Evolutionary conservation across 1,140 invertebrate genomes (phyloP).

Genomic region (Calephelis virginiensis): DNA sequence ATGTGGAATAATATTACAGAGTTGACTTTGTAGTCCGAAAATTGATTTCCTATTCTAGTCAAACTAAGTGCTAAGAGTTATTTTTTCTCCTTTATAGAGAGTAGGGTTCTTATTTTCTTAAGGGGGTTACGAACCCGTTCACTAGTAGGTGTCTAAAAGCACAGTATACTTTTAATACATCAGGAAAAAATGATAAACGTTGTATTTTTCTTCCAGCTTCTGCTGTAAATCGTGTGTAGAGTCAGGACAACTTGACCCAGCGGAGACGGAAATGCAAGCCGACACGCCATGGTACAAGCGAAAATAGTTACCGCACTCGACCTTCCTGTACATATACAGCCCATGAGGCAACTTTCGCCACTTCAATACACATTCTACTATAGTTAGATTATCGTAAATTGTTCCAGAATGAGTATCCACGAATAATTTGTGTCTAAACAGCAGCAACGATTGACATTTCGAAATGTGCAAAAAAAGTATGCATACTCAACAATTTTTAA

Average conservation of each 20-base stretch:
- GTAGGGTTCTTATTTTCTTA: no score
- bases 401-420: not conserved
- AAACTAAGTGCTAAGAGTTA: no score
- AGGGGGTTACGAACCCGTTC: no score
- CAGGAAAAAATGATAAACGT: not conserved
- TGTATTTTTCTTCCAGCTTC: slow-evolving; percentile 77
- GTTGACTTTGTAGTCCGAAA: no score
- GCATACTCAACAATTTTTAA: no score
- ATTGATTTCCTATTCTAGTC: no score
- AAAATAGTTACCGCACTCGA: slow-evolving; percentile 32
- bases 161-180: no score
- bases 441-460: no score
- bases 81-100: no score
- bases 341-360: not conserved
- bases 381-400: not conserved
- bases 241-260: slow-evolving; percentile 84
- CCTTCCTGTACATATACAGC: not conserved
- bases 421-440: not conserved
- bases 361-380: not conserved
- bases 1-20: no score
- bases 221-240: slow-evolving; percentile 94
- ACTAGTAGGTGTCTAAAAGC: no score
- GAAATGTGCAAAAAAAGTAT: no score
- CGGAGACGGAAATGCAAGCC: slow-evolving; percentile 41
- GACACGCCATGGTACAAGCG: slow-evolving; percentile 42